These are phyloP conservation scores for Eretmochelys imbricata DNA, from an alignment of 2,113 vertebrate genomes.

Conservation along the genomic window DNA sequence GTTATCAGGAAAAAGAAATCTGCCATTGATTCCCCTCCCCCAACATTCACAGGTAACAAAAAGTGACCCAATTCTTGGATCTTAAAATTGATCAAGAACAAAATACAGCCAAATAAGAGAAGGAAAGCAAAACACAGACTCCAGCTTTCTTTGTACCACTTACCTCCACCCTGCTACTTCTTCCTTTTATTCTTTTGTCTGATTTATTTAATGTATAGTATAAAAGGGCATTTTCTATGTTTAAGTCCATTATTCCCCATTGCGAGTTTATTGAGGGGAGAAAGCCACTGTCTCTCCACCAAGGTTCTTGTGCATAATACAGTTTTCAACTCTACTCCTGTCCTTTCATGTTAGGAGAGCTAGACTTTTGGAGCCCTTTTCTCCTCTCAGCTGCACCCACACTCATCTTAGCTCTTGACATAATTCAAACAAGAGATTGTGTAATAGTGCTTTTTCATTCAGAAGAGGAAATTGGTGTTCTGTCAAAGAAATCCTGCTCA, in stretches of 20 bases:
- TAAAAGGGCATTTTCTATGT: not conserved
- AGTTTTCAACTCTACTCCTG: not conserved
- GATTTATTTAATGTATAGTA: not conserved
- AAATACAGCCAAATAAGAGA: not conserved
- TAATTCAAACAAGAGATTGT: not conserved
- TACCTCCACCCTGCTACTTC: not conserved
- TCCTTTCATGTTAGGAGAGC: not conserved
- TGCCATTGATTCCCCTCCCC: not conserved
- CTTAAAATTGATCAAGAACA: not conserved
- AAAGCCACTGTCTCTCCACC: not conserved
- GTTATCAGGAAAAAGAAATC: not conserved
- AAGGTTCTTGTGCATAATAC: not conserved
- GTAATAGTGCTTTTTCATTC: not conserved
- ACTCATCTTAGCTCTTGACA: not conserved
- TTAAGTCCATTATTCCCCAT: not conserved
- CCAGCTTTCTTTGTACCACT: not conserved
- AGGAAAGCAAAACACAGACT: not conserved
- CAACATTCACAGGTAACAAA: not conserved
- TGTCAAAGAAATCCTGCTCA: not conserved
- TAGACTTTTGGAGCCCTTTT: not conserved
- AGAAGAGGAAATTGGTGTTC: rapidly evolving
- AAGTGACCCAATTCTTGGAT: slow-evolving; percentile 13
- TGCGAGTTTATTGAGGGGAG: not conserved
- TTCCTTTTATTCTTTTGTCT: not conserved
- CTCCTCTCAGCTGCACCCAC: not conserved